A percentile compares a stretch with the other conserved stretches of the same genome.
phyloP scores from a whole-genome alignment of 1,140 invertebrate species.

The Drosophila rhopaloa region DNA sequence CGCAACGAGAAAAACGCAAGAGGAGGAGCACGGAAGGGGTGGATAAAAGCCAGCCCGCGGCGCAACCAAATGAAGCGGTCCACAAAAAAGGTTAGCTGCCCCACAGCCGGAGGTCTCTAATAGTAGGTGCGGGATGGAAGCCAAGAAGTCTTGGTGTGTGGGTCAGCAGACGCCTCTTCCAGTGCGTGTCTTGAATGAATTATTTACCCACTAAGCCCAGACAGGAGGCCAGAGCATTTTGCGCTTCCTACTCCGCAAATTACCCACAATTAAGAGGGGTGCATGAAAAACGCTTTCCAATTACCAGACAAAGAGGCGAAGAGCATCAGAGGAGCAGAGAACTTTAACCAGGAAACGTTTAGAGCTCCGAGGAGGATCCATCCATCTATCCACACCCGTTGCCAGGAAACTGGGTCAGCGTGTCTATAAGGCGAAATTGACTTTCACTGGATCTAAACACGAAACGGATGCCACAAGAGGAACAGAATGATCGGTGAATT shows the following conservation, averaged over 20 bases:
- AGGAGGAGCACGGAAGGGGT: slow-evolving; percentile 1
- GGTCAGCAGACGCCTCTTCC: slow-evolving; percentile 10
- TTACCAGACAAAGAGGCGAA: slow-evolving; percentile 1
- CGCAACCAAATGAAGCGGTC: slow-evolving; percentile 54
- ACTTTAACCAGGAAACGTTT: slow-evolving; percentile 44
- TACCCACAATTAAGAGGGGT: slow-evolving; percentile 42
- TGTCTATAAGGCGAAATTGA: slow-evolving; percentile 63
- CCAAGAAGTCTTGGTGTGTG: background rate
- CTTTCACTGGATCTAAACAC: slow-evolving; percentile 53
- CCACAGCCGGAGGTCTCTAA: slow-evolving; percentile 54
- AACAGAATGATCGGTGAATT: slow-evolving; percentile 22
- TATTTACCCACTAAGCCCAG: background rate
- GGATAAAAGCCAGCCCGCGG: slow-evolving; percentile 25
- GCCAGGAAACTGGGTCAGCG: slow-evolving; percentile 55
- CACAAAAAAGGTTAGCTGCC: slow-evolving; percentile 51
- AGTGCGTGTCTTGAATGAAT: slow-evolving; percentile 37
- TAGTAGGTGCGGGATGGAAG: slow-evolving; percentile 3
- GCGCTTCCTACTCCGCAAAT: slow-evolving; percentile 23
- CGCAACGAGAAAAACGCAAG: slow-evolving; percentile 18
- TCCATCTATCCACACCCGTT: slow-evolving; percentile 8
- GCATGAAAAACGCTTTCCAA: slow-evolving; percentile 36
- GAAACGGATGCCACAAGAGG: slow-evolving; percentile 47
- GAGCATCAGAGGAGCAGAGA: slow-evolving; percentile 12
- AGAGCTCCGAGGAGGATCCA: slow-evolving; percentile 28
- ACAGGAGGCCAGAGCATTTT: slow-evolving; percentile 18